Evolutionary conservation across 2,888 invertebrate genomes (phyloP).

Genomic region (Drosophila anomalipes): DNA sequence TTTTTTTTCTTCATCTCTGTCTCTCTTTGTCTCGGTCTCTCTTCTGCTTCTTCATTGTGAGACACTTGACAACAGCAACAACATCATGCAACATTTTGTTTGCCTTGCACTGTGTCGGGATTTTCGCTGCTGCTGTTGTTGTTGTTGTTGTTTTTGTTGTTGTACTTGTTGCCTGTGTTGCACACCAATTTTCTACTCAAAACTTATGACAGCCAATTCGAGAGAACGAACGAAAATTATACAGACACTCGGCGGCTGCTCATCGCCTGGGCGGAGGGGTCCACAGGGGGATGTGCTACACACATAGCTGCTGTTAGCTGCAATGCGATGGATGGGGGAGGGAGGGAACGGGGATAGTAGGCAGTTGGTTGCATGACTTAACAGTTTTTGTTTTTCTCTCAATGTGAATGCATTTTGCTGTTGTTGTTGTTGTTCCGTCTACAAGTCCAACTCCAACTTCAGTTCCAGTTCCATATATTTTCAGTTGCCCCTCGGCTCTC

Average conservation of each 20-base stretch:
- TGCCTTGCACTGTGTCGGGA: conserved; percentile 29
- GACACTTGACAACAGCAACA: conserved; percentile 62
- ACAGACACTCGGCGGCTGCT: conserved; percentile 68
- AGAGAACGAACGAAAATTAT: conserved; percentile 81
- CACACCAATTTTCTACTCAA: conserved; percentile 83
- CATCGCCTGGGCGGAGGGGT: conserved; percentile 23
- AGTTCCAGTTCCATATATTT: conserved; percentile 57
- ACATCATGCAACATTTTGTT: conserved; percentile 32
- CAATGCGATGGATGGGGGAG: not conserved
- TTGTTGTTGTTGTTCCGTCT: conserved; percentile 27
- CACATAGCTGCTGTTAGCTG: conserved; percentile 3
- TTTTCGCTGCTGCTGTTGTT: conserved; percentile 15
- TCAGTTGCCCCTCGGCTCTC: conserved; percentile 10
- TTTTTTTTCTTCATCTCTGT: conserved; percentile 6
- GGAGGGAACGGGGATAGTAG: not conserved
- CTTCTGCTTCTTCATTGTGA: conserved; percentile 31
- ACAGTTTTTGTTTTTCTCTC: conserved; percentile 42
- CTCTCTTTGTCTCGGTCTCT: not conserved
- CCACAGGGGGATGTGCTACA: not conserved
- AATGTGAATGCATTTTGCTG: conserved; percentile 18
- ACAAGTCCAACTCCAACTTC: conserved; percentile 40
- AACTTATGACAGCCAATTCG: conserved; percentile 82
- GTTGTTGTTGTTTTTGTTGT: conserved; percentile 19
- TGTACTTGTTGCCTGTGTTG: conserved; percentile 69
- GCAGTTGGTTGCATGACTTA: conserved; percentile 43